Evolutionary conservation across 2,888 invertebrate species (phyloP).

Genomic region (Ischnura elegans): DNA sequence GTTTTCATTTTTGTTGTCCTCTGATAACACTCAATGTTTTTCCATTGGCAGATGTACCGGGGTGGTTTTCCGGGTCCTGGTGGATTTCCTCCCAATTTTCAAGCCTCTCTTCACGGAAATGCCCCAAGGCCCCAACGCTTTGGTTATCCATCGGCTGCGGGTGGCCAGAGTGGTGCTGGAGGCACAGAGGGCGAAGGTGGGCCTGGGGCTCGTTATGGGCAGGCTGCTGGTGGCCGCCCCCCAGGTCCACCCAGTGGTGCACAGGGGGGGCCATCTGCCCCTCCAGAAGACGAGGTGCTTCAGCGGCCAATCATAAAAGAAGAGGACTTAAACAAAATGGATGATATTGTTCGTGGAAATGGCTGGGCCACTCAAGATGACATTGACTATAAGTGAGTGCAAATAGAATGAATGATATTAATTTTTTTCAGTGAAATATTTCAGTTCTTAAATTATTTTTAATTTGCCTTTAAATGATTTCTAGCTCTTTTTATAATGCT

Average conservation of each 20-base stretch:
- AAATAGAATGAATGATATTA: background rate
- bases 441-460: background rate
- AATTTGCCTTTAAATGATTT: background rate
- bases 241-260: constrained; percentile 70
- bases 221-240: constrained; percentile 67
- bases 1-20: background rate
- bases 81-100: constrained; percentile 76
- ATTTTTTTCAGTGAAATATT: background rate
- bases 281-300: constrained; percentile 80
- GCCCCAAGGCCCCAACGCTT: constrained; percentile 48
- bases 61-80: constrained; percentile 76
- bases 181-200: constrained; percentile 54
- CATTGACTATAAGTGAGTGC: constrained; percentile 91
- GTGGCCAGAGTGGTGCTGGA: constrained; percentile 46
- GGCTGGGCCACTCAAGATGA: constrained; percentile 97
- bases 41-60: constrained; percentile 77
- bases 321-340: constrained; percentile 94
- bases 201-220: constrained; percentile 72
- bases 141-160: constrained; percentile 24
- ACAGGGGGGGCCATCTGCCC: constrained; percentile 73
- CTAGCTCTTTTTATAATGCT: background rate
- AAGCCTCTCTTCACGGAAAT: constrained; percentile 69
- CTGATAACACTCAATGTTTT: background rate
- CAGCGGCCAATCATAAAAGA: constrained; percentile 94
- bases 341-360: constrained; percentile 92